phyloP scores from a whole-genome alignment of 2,113 vertebrate genomes.

The Pelmatolapia mariae region DNA sequence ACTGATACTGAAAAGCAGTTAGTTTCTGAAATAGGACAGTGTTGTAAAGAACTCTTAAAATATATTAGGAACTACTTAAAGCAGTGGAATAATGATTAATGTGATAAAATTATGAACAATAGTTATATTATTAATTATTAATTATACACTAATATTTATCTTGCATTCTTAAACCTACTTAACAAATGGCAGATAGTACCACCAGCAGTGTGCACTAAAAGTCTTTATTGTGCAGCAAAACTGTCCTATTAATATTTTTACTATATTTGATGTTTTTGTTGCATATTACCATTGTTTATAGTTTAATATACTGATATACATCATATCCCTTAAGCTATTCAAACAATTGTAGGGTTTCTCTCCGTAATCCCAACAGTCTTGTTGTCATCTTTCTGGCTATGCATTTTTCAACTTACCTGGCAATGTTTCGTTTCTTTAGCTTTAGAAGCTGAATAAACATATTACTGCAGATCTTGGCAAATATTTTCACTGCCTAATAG shows the following conservation, averaged over 20 bases:
- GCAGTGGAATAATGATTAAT: not conserved
- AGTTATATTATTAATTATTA: not conserved
- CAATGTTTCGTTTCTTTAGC: not conserved
- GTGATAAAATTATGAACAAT: not conserved
- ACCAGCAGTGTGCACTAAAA: not conserved
- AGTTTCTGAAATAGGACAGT: not conserved
- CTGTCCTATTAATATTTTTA: not conserved
- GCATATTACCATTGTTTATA: not conserved
- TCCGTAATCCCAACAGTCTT: not conserved
- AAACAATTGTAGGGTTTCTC: not conserved
- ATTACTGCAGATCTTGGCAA: not conserved
- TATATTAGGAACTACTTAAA: not conserved
- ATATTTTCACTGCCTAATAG: not conserved
- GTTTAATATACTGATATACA: not conserved
- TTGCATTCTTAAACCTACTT: not conserved
- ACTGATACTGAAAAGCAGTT: not conserved
- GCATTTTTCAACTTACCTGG: not conserved
- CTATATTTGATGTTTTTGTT: not conserved
- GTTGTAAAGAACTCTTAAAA: not conserved
- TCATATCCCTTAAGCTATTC: not conserved
- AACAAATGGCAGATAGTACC: not conserved
- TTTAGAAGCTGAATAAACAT: not conserved
- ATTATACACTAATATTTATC: not conserved
- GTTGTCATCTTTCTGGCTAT: not conserved
- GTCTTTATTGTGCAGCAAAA: not conserved